Percentiles rank a stretch among this genome's conserved stretches.
Evolutionary conservation across 2,888 invertebrate genomes (phyloP).

Genomic region (Leucophora obtusa): DNA sequence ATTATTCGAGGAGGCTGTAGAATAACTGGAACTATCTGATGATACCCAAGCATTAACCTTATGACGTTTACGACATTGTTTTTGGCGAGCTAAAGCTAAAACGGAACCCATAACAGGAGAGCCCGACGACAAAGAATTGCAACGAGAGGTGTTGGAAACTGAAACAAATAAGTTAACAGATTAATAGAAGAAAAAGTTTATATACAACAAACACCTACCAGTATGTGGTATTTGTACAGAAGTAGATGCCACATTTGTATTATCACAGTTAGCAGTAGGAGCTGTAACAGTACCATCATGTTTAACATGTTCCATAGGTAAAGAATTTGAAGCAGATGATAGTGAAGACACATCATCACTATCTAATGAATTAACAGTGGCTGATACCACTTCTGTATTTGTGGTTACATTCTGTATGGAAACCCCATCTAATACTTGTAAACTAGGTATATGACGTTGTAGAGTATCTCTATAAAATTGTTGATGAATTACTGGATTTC

Average conservation of each 20-base stretch:
- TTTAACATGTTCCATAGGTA: background rate
- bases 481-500: slow-evolving; percentile 78
- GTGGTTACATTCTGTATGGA: slow-evolving; percentile 61
- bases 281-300: slow-evolving; percentile 45
- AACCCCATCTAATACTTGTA: slow-evolving; percentile 78
- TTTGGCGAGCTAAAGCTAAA: slow-evolving; percentile 69
- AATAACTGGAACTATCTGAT: slow-evolving; percentile 69
- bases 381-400: background rate
- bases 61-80: slow-evolving; percentile 58
- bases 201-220: slow-evolving; percentile 33
- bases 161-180: background rate
- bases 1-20: slow-evolving; percentile 67
- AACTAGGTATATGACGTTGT: slow-evolving; percentile 75
- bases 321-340: slow-evolving; percentile 55
- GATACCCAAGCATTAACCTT: slow-evolving; percentile 69
- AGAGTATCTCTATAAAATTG: slow-evolving; percentile 76
- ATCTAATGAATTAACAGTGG: slow-evolving; percentile 30
- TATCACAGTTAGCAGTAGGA: slow-evolving; percentile 28
- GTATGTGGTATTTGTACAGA: slow-evolving; percentile 38
- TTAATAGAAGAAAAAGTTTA: background rate
- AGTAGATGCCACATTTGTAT: background rate
- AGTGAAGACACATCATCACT: slow-evolving; percentile 63
- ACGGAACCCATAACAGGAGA: slow-evolving; percentile 73
- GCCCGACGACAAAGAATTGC: slow-evolving; percentile 64
- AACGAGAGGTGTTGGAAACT: slow-evolving; percentile 29